Conservation (phyloP, 2,888 invertebrate genomes). For the Lypha dubia region DNA sequence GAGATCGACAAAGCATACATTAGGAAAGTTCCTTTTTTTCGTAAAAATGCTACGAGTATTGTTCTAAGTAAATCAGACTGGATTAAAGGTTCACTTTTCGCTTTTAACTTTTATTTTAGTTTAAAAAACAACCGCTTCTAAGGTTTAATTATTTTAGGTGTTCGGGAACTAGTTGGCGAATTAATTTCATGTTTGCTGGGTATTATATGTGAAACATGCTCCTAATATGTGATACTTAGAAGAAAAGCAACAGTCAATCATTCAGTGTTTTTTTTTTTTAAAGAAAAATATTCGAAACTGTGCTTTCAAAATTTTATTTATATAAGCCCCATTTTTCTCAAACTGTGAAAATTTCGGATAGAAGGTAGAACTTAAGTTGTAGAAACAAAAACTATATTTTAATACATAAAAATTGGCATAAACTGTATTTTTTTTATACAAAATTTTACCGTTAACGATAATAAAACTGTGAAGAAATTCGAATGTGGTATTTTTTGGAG, state of each 20-base stretch:
- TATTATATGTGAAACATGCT: slow-evolving; percentile 53
- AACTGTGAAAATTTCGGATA: slow-evolving; percentile 45
- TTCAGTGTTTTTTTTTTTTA: slow-evolving; percentile 56
- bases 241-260: slow-evolving; percentile 52
- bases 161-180: background rate
- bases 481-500: slow-evolving; percentile 68
- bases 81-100: too few species aligned
- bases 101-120: too few species aligned
- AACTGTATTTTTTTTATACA: slow-evolving; percentile 46
- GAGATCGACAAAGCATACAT: too few species aligned
- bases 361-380: slow-evolving; percentile 38
- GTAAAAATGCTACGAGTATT: too few species aligned
- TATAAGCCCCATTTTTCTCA: slow-evolving; percentile 18
- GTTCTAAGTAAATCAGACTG: too few species aligned
- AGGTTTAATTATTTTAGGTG: too few species aligned
- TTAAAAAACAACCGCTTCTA: too few species aligned
- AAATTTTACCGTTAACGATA: slow-evolving; percentile 49
- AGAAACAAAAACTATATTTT: slow-evolving; percentile 3
- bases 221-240: slow-evolving; percentile 67
- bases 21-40: too few species aligned
- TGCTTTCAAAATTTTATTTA: slow-evolving; percentile 14
- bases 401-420: slow-evolving; percentile 59
- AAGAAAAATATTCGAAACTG: slow-evolving; percentile 25
- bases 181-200: slow-evolving; percentile 23
- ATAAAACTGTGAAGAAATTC: slow-evolving; percentile 60